Conservation (phyloP, 2,797 vertebrate genomes). For the Sebastes oblongus region DNA sequence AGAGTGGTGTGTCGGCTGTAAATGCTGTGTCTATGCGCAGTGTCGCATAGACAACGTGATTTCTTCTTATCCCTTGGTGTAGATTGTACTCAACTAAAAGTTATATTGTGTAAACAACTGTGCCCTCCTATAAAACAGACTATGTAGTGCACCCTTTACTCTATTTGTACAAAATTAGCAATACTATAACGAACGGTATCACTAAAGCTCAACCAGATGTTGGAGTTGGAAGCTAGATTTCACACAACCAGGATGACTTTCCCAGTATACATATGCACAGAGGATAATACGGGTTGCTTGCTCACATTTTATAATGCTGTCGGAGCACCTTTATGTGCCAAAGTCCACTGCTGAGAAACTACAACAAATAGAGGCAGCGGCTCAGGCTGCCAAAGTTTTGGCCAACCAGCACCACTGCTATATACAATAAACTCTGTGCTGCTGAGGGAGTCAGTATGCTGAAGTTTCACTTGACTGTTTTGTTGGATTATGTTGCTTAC, state of each 20-base stretch:
- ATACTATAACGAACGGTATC: neutral
- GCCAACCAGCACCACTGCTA: neutral
- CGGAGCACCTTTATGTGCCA: neutral
- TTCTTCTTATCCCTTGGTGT: neutral
- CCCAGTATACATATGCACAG: neutral
- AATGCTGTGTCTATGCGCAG: constrained; percentile 6
- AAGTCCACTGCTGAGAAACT: constrained; percentile 20
- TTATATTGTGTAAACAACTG: neutral
- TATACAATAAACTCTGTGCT: constrained; percentile 19
- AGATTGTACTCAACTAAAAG: neutral
- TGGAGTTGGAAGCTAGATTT: neutral
- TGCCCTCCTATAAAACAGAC: neutral
- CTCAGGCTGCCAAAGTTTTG: neutral
- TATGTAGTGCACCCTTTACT: neutral
- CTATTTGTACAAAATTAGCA: neutral
- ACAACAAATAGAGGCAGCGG: constrained; percentile 16
- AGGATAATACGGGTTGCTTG: neutral
- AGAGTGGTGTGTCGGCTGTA: constrained; percentile 5
- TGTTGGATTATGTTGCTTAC: constrained; percentile 25
- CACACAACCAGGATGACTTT: neutral
- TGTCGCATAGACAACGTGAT: neutral
- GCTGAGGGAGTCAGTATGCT: constrained; percentile 17
- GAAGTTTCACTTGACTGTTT: constrained; percentile 40
- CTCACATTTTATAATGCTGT: constrained; percentile 4
- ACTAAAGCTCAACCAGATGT: neutral